phyloP scores from a whole-genome alignment of 2,113 vertebrate genomes.

The Saiga tatarica region DNA sequence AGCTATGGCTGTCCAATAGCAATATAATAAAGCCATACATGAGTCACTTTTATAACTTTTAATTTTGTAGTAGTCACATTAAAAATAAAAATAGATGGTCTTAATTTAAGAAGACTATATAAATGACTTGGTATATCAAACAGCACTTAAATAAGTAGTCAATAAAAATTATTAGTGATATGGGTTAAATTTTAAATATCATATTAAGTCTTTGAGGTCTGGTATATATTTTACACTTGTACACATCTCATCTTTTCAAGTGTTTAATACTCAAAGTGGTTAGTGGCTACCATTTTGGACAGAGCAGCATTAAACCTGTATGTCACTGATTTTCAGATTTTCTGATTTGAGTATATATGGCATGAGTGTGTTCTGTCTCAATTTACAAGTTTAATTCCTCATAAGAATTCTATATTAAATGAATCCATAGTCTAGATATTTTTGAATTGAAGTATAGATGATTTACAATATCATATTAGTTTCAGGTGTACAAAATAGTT shows the following conservation, averaged over 20 bases:
- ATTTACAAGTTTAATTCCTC: not conserved
- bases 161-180: not conserved
- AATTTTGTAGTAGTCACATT: not conserved
- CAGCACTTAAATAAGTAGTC: not conserved
- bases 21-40: not conserved
- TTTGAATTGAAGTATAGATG: not conserved
- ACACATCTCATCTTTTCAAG: not conserved
- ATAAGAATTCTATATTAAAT: not conserved
- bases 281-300: not conserved
- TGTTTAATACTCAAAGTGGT: not conserved
- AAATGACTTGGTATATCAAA: not conserved
- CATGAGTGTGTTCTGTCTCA: not conserved
- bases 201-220: not conserved
- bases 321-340: not conserved
- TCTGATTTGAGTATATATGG: not conserved
- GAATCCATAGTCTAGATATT: not conserved
- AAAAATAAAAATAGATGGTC: not conserved
- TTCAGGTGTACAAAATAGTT: not conserved
- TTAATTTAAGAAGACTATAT: not conserved
- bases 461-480: not conserved
- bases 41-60: not conserved
- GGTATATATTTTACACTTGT: not conserved
- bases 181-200: not conserved
- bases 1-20: not conserved
- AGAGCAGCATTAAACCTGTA: not conserved